These are phyloP conservation scores for Spatulosminthurus flaviceps DNA, from an alignment of 2,888 invertebrate species.

Conservation along the genomic window DNA sequence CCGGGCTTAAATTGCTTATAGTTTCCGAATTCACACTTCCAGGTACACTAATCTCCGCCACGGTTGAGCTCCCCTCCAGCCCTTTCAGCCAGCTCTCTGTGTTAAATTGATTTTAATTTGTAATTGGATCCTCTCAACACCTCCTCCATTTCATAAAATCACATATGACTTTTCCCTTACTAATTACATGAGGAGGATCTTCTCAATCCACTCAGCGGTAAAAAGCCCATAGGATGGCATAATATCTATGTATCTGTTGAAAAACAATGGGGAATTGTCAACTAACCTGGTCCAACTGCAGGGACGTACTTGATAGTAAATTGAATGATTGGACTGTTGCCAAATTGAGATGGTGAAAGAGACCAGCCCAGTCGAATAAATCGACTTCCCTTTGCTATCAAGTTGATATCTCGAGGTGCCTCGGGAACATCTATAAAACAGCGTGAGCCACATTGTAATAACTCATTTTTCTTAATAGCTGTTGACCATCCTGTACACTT, in stretches of 20 bases:
- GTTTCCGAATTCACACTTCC: conserved; percentile 65
- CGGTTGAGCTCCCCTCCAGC: neutral
- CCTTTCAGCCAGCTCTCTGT: conserved; percentile 36
- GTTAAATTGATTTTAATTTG: neutral
- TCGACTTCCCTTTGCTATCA: conserved; percentile 65
- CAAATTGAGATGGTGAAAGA: conserved; percentile 64
- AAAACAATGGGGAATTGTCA: neutral
- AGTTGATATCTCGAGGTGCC: conserved; percentile 66
- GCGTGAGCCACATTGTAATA: neutral
- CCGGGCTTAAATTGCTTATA: conserved; percentile 66
- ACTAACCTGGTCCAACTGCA: neutral
- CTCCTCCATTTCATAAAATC: neutral
- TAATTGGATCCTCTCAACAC: neutral
- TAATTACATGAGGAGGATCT: too few species aligned
- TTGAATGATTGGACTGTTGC: conserved; percentile 65
- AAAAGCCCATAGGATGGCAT: too few species aligned
- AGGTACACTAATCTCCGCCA: conserved; percentile 64
- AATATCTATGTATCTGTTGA: too few species aligned
- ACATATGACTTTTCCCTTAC: too few species aligned
- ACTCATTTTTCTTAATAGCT: too few species aligned
- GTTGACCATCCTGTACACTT: too few species aligned
- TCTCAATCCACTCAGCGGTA: too few species aligned
- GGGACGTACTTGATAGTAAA: conserved; percentile 67
- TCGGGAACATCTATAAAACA: conserved; percentile 67
- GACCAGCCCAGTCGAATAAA: conserved; percentile 67